Percentiles rank a stretch among this genome's conserved stretches.
phyloP scores from a whole-genome alignment of 2,888 invertebrate genomes.

The Muscina levida region DNA sequence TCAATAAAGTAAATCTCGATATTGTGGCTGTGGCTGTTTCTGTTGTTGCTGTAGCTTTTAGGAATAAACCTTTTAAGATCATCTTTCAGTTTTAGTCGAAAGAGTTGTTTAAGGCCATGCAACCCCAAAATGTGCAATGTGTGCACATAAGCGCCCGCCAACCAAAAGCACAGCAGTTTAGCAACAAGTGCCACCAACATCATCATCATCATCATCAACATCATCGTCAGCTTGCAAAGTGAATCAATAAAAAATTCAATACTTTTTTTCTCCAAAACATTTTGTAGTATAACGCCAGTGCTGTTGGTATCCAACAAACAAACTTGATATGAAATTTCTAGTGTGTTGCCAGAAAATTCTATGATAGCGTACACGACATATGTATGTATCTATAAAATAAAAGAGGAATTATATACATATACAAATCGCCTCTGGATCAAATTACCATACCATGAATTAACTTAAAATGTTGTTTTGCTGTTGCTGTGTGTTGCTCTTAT shows the following conservation, averaged over 20 bases:
- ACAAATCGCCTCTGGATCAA: constrained; percentile 61
- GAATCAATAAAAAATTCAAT: constrained; percentile 25
- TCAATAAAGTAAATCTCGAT: constrained; percentile 19
- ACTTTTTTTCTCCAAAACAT: constrained; percentile 11
- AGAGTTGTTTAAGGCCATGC: constrained; percentile 59
- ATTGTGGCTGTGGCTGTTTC: not conserved
- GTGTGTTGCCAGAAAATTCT: too few relatives aligned
- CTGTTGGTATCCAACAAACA: not conserved
- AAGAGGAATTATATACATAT: constrained; percentile 12
- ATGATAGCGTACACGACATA: too few relatives aligned
- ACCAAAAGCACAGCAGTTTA: constrained; percentile 5
- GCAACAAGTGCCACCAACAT: constrained; percentile 48
- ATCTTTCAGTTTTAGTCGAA: constrained; percentile 46
- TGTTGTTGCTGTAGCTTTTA: constrained; percentile 36
- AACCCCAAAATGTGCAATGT: not conserved
- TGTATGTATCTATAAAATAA: too few relatives aligned
- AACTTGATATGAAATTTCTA: too few relatives aligned
- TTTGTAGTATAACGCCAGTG: constrained; percentile 4
- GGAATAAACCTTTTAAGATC: constrained; percentile 55
- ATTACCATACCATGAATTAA: constrained; percentile 64
- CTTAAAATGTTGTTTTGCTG: constrained; percentile 63
- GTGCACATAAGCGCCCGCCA: not conserved
- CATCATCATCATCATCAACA: not conserved
- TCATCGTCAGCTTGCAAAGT: not conserved
- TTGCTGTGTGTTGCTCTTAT: constrained; percentile 36